These are phyloP conservation scores for Phenganax subtilis DNA, from an alignment of 92 coral and sea anemone genomes.

Conservation along the genomic window DNA sequence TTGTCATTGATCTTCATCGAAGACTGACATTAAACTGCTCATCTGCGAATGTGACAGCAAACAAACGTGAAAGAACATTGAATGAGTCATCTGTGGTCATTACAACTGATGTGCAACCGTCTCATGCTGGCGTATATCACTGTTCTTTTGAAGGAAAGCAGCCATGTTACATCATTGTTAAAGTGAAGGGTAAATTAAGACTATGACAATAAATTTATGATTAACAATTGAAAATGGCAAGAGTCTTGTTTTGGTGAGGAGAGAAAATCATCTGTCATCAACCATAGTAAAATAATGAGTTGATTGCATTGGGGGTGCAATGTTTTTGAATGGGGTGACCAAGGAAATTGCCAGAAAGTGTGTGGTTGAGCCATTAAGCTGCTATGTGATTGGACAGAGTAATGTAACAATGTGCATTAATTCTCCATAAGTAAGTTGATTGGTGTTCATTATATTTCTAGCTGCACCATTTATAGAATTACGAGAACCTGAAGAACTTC, in stretches of 20 bases:
- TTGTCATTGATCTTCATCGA: neutral
- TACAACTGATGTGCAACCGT: neutral
- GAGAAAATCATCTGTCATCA: no score
- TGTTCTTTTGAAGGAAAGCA: neutral
- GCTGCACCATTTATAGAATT: neutral
- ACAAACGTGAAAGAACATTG: neutral
- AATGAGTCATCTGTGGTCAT: neutral
- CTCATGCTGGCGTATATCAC: conserved; percentile 9
- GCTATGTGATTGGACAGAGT: no score
- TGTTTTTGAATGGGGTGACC: no score
- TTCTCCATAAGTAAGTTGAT: no score
- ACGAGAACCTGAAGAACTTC: neutral
- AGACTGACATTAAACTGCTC: conserved; percentile 5
- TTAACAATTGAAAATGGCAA: neutral
- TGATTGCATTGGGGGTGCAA: no score
- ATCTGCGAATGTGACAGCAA: neutral
- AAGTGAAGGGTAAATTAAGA: conserved; percentile 4
- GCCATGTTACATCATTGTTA: neutral
- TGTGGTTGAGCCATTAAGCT: no score
- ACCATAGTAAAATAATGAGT: no score
- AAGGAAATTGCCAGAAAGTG: no score
- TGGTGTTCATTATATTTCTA: neutral
- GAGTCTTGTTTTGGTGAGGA: no score
- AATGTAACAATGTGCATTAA: no score
- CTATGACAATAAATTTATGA: no score